Evolutionary conservation across 2,888 invertebrate genomes (phyloP).

Genomic region (Drosophila basisetae): DNA sequence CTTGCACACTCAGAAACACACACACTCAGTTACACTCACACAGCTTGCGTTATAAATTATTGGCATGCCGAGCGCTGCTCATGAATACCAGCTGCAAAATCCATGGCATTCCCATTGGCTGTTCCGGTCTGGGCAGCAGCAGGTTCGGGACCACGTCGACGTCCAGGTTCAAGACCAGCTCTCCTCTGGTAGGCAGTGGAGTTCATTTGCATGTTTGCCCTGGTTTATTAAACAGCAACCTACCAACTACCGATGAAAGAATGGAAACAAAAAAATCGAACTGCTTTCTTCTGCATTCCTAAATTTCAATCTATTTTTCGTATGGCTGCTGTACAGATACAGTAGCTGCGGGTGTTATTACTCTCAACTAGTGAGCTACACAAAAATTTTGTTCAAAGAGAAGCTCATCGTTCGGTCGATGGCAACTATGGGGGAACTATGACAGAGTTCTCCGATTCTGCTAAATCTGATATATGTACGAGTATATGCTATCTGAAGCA

Average conservation of each 20-base stretch:
- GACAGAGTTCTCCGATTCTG: neutral
- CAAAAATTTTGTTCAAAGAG: neutral
- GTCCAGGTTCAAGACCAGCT: constrained; percentile 29
- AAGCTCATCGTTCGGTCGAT: neutral
- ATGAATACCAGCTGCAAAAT: constrained; percentile 55
- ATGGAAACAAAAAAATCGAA: neutral
- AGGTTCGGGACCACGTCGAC: constrained; percentile 13
- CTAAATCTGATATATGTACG: neutral
- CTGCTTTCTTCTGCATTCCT: too few species aligned
- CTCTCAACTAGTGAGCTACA: neutral
- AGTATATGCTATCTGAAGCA: neutral
- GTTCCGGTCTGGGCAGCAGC: constrained; percentile 13
- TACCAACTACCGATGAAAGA: constrained; percentile 15
- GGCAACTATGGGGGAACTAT: neutral
- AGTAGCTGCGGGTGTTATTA: neutral
- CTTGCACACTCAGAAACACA: constrained; percentile 1
- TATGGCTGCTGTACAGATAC: neutral
- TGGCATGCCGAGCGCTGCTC: constrained; percentile 54
- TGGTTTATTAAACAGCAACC: constrained; percentile 53
- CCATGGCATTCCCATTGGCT: constrained; percentile 38
- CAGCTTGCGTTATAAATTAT: constrained; percentile 52
- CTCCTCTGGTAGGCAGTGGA: constrained; percentile 4
- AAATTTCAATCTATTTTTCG: neutral
- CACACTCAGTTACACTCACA: constrained; percentile 13
- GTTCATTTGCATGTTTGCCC: constrained; percentile 55